These are phyloP conservation scores for Paracanthobrama guichenoti DNA, from an alignment of 2,113 vertebrate genomes.

Conservation along the genomic window DNA sequence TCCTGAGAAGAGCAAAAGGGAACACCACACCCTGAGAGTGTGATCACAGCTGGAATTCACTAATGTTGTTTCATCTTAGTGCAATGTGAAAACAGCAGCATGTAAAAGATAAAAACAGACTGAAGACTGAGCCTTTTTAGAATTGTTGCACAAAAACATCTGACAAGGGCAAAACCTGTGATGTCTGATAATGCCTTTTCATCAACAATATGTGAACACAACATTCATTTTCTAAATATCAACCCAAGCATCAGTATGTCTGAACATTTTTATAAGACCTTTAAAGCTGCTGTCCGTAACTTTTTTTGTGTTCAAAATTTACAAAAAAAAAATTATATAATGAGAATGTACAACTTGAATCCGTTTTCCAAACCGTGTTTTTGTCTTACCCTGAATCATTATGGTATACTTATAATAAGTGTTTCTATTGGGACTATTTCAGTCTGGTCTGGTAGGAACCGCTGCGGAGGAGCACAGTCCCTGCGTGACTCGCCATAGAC, in stretches of 20 bases:
- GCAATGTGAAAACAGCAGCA: neutral
- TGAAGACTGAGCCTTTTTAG: neutral
- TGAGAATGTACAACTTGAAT: no score
- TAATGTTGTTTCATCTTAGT: neutral
- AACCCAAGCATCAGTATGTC: neutral
- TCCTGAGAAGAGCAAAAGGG: conserved; percentile 14
- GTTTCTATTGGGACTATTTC: no score
- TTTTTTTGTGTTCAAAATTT: no score
- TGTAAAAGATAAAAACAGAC: neutral
- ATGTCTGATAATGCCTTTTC: neutral
- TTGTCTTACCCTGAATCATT: no score
- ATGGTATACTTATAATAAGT: no score
- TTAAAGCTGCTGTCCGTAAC: no score
- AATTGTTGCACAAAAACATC: neutral
- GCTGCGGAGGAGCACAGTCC: no score
- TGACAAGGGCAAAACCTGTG: neutral
- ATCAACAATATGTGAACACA: neutral
- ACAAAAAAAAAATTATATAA: no score
- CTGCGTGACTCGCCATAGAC: no score
- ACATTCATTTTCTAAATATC: neutral
- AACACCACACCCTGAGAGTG: conserved; percentile 19
- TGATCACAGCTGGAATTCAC: conserved; percentile 42
- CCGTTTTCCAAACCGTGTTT: no score
- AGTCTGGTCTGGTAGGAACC: no score
- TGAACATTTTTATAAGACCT: neutral